A percentile compares a stretch with the other conserved stretches of the same genome.
phyloP scores from a whole-genome alignment of 1,140 invertebrate species.

The Drosophila azteca region DNA sequence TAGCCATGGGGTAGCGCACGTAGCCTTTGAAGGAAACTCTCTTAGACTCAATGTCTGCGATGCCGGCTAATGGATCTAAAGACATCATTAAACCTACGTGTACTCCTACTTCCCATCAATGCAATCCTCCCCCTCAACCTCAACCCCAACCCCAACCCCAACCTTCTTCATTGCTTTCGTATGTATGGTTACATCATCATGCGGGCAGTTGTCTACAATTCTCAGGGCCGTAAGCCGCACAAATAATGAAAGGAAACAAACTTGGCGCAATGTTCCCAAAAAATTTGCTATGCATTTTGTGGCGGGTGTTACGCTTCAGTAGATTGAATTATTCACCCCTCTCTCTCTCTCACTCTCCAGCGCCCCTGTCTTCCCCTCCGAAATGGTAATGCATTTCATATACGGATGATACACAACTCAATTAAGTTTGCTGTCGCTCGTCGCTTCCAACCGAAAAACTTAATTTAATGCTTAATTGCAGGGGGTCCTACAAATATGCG shows the following conservation, averaged over 20 bases:
- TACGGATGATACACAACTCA: constrained; percentile 52
- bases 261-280: constrained; percentile 18
- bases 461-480: constrained; percentile 75
- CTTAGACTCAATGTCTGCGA: constrained; percentile 30
- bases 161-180: not conserved
- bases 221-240: constrained; percentile 33
- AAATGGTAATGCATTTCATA: constrained; percentile 41
- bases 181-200: constrained; percentile 48
- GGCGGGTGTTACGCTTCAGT: constrained; percentile 57
- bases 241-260: constrained; percentile 28
- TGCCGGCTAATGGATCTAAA: too few relatives aligned
- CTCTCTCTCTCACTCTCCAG: not conserved
- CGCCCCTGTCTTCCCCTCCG: not conserved
- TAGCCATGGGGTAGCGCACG: constrained; percentile 20
- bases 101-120: not conserved
- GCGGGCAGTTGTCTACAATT: constrained; percentile 55
- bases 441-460: constrained; percentile 59
- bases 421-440: constrained; percentile 48
- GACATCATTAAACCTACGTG: constrained; percentile 29
- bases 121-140: too few relatives aligned
- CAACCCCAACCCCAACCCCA: too few relatives aligned
- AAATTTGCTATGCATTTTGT: constrained; percentile 70
- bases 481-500: constrained; percentile 1
- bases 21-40: not conserved
- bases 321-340: constrained; percentile 46